A percentile compares a stretch with the other conserved stretches of the same genome.
Conservation (phyloP, 2,113 vertebrate genomes). For the Sardina pilchardus region DNA sequence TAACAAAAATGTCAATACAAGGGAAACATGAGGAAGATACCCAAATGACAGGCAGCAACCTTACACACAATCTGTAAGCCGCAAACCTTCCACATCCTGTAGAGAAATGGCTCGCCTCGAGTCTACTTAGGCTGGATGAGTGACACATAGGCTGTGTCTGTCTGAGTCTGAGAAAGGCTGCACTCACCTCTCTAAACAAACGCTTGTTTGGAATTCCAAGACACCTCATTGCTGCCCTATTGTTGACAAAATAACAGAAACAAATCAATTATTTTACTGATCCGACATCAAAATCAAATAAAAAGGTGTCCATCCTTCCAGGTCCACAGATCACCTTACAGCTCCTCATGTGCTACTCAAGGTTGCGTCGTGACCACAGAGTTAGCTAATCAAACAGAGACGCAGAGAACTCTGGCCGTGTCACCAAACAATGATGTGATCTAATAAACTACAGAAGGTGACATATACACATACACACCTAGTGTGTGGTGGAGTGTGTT, state of each 20-base stretch:
- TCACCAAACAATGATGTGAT: not conserved
- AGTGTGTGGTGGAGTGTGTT: not conserved
- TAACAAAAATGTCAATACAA: not conserved
- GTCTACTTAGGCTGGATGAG: conserved; percentile 18
- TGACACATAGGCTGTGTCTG: conserved; percentile 23
- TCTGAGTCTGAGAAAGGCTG: not conserved
- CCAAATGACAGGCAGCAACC: not conserved
- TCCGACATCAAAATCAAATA: conserved; percentile 2
- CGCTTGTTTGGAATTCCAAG: conserved; percentile 22
- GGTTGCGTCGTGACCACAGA: not conserved
- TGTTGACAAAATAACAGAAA: conserved; percentile 36
- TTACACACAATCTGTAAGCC: conserved; percentile 13
- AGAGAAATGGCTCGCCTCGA: not conserved
- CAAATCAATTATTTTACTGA: conserved; percentile 27
- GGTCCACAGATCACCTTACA: not conserved
- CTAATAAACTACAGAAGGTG: not conserved
- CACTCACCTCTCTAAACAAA: not conserved
- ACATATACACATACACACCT: not conserved
- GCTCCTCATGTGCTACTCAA: not conserved
- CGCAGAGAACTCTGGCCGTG: not conserved
- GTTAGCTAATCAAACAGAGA: not conserved
- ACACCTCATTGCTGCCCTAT: conserved; percentile 20
- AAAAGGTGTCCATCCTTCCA: not conserved
- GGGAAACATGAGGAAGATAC: conserved; percentile 2
- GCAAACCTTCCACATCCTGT: not conserved